Evolutionary conservation across 2,797 vertebrate genomes (phyloP).

Genomic region (Mormyrops boulengeri): DNA sequence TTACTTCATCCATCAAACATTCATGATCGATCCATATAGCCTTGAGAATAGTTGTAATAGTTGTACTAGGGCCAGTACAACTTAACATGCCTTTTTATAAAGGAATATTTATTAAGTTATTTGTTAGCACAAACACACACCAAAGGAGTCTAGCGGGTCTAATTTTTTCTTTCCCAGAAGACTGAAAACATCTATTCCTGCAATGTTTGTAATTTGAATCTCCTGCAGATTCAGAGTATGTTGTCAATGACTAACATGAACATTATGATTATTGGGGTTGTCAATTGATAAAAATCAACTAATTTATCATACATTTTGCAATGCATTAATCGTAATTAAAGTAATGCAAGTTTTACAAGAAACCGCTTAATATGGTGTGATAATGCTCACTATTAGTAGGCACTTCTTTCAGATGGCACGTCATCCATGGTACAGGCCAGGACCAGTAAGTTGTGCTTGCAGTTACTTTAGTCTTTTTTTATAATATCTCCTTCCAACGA

Average conservation of each 20-base stretch:
- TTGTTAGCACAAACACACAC: background rate
- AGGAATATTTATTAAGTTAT: background rate
- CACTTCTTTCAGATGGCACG: background rate
- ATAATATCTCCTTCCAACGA: background rate
- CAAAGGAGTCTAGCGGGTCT: background rate
- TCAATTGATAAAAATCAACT: background rate
- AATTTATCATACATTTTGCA: background rate
- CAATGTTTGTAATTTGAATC: background rate
- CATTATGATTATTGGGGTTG: background rate
- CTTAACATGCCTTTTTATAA: background rate
- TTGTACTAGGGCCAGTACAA: background rate
- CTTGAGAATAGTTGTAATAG: background rate
- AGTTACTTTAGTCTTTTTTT: background rate
- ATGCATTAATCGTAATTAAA: background rate
- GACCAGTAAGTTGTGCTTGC: background rate
- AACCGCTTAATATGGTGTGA: background rate
- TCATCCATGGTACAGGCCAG: background rate
- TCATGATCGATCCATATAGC: background rate
- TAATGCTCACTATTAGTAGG: background rate
- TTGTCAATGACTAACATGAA: background rate
- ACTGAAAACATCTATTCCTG: background rate
- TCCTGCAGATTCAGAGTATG: background rate
- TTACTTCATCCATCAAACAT: conserved; percentile 5
- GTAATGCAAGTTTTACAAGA: background rate
- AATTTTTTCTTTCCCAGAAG: background rate